Conservation (phyloP, 2,113 vertebrate species). For the Pionites leucogaster region DNA sequence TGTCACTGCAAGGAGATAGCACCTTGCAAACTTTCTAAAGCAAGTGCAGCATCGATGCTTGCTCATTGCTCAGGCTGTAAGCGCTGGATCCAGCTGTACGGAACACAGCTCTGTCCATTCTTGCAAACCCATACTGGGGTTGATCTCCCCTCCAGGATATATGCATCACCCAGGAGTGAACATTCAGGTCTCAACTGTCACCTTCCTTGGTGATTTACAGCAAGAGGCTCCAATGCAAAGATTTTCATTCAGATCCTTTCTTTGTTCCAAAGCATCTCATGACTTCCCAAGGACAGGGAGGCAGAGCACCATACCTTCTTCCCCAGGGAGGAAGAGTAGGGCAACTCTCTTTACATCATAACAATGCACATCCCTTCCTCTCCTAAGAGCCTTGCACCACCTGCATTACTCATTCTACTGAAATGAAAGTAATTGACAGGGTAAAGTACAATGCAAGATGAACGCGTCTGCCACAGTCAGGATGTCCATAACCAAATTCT, state of each 20-base stretch:
- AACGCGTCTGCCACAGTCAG: not conserved
- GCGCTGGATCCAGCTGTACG: not conserved
- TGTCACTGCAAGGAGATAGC: not conserved
- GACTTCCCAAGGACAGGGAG: not conserved
- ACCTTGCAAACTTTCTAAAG: not conserved
- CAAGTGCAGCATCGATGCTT: not conserved
- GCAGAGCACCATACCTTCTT: not conserved
- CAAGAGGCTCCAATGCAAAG: constrained; percentile 19
- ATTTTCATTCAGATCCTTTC: constrained; percentile 1
- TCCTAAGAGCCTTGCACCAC: not conserved
- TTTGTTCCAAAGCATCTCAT: constrained; percentile 7
- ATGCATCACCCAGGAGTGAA: not conserved
- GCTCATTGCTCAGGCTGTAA: not conserved
- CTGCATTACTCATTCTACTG: not conserved
- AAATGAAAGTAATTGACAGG: constrained; percentile 14
- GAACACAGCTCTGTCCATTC: not conserved
- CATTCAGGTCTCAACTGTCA: not conserved
- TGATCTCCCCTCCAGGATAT: not conserved
- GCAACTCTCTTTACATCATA: not conserved
- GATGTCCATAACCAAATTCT: constrained; percentile 4
- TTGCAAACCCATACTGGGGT: not conserved
- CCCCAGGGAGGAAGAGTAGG: not conserved
- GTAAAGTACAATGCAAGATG: constrained; percentile 11
- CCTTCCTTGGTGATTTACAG: not conserved
- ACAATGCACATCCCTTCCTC: not conserved